Base-by-base conservation (phyloP, 1,140 invertebrate genomes). In the Reticulitermes speratus region DNA sequence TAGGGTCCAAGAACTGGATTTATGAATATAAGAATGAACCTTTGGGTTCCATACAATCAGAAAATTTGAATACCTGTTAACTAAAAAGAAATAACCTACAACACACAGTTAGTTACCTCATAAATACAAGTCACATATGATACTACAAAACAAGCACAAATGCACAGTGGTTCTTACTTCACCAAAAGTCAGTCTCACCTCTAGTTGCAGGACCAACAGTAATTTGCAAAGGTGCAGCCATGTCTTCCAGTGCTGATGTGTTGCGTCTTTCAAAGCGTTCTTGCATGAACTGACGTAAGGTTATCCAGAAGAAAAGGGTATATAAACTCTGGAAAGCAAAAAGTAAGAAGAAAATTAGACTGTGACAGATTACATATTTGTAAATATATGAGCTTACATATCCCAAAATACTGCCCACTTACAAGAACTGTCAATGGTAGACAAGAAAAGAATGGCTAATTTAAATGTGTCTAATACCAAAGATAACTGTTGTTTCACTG, bases 251-350 rank as follows among this genome's bases (percentile, higher is more conserved):
- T 2, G 94, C 92, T 21, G 92, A 94, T n/a, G 93, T 93, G 87
- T 94, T 92, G 59, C 93, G 91, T 11, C 93, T 92, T 87, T 93
- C 93, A 55, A 92, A 92, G 86, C 94, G 92, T 91, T 99, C 98
- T 88, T 96, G 94, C 87, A 97, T 95, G 89, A 96, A 97, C 90
- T 99, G 98, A 16, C 97, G 92, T 90, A 99, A 93, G 11, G 98
- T 99, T 85, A 99, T 95, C 97, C 97, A 98, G 91, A 99, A 99
- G 95, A 98, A 97, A 14, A 96, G 92, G 75, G 97, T 97, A 90
- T 97, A 99, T 30, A 97, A 89, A 86, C 96, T 96, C 95, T 96
- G 87, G 65, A 92, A 92, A 86, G 84, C 19, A 65, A 75, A 87
- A 86, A 87, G n/a, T 16, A 69, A 59, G 7, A 69, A 23, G 38